Evolutionary conservation across 2,797 vertebrate species (phyloP), one percentile per base, ranked within the genome.

Genomic region (Phataginus tetradactyla): DNA sequence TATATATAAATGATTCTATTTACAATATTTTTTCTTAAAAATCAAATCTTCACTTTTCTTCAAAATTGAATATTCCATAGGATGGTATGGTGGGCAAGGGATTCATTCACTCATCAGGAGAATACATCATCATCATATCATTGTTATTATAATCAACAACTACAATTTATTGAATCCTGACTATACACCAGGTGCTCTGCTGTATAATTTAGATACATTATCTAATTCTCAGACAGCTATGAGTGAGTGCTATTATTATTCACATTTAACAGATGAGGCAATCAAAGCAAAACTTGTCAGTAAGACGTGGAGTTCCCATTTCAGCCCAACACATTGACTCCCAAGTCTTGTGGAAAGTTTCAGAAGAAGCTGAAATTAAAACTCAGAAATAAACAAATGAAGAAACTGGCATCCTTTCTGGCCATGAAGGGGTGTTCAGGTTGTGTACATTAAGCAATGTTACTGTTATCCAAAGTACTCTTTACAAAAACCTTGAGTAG

Each of bases 11-110:
- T 51, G 64, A 57, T 72, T 55, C 37, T 66, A 66, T 71, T 78
- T 71, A 87, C 74, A 96, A 55, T 69, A 34, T 42, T 66, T 61
- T 92, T 89, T 91, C 53, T 91, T 79, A 61, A 96, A 95, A 96
- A 77, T 63, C 8, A 91, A 74, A 68, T 59, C 29, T 85, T 79
- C 11, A 29, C 7, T 68, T 74, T 79, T 37, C 32, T 55, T 66
- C 74, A 75, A 79, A 79, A 78, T 45, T 17, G 53, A 74, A 39
- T 53, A 68, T n/a, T 66, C 27, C 32, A 68, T 49, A 49, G 39
- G 51, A 49, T 83, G n/a, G 25, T 39, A 72, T 78, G 80, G 69
- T 39, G 25, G 84, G 53, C 49, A 95, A 95, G 78, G 68, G 32
- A 78, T 80, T 92, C 72, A 45, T 45, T 45, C 34, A 59, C 23